Evolutionary conservation across 2,113 vertebrate genomes (phyloP), one percentile per base, ranked within the genome.

Genomic region (Ellobius talpinus): DNA sequence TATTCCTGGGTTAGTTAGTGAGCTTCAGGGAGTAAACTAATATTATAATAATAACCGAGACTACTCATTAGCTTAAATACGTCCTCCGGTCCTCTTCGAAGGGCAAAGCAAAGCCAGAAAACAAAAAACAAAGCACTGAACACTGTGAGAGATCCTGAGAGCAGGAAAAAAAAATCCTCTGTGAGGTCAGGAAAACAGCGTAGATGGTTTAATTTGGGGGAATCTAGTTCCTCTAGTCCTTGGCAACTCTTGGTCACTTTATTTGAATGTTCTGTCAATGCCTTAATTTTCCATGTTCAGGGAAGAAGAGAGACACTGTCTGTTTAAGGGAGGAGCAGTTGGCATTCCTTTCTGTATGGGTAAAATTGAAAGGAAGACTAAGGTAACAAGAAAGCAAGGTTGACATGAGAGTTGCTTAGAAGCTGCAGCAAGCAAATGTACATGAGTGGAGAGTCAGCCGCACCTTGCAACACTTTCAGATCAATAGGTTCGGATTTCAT

Each of bases 401-500:
- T 26, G 72, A 89, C 79, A 90, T 78, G 85, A 90, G 74, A 65
- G 5, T 1, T 86, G 97, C 52, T 91, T 95, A 88, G 73, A 84
- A 76, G 91, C 36, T 36, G 10, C 21, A 87, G 36, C 68, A 94
- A 89, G 58, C 50, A 93, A 87, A 68, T 76, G 58, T 63, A 31
- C 36, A 73, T 11, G 12, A 88, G 39, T 90, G 14, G 81, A 96
- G 73, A 93, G 91, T 61, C 19, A 63, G 11, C 42, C 58, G 68
- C 9, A 72, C 29, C 87, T 86, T 65, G 82, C 17, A 79, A 73
- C 21, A 33, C 31, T 55, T 87, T 91, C 92, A 84, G 95, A 91
- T 95, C 55, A 91, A 95, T 47, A 87, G 74, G 77, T 96, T 97
- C n/a, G 36, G 45, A 92, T 93, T 94, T 95, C 77, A 50, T n/a